Base-by-base conservation (phyloP, 2,888 invertebrate genomes). In the Hesperia comma region DNA sequence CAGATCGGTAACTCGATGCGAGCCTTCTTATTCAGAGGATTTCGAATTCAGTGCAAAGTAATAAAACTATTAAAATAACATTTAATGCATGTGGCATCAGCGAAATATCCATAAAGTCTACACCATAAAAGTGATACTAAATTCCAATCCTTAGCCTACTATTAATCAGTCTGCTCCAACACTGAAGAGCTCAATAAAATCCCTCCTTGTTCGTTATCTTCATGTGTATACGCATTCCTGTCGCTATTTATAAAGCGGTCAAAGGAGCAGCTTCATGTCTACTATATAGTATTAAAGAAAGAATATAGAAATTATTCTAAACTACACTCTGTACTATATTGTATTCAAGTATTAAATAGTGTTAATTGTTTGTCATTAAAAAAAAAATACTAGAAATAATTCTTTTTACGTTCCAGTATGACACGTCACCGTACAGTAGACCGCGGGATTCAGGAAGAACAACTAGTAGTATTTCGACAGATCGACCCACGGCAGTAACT, bases 401-500 rank as follows among this genome's bases (percentile, higher is more conserved):
- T 33, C 0, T 53, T 49, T 33, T 51, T 10, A 61, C 68, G 70
- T 91, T 92, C 72, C 90, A 92, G 92, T 92, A 90, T 79, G 90
- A 92, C 72, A 77, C 91, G 33, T 79, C 91, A 56, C 80, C 89
- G 32, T 92, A 90, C 70, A 80, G 86, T 58, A 85, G 90, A 67
- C 86, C 77, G 74, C 84, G 91, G 70, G 88, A 90, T 63, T 75
- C 81, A 40, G 77, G 78, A 15, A 81, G 87, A 67, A 78, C 77
- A 68, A 73, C 80, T 6, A 76, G 84, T 6, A 83, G 74, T 69
- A 69, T 79, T 33, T 71, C 85, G 1, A 71, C 81, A 46, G 90
- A 90, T 54, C 80, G 90, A 64, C 87, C 90, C 19, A 87, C 90
- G n/a, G 76, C 88, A 51, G 91, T 92, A 68, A 92, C 92, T 63